Base-by-base conservation (phyloP, 2,797 vertebrate genomes). In the Iguana delicatissima region DNA sequence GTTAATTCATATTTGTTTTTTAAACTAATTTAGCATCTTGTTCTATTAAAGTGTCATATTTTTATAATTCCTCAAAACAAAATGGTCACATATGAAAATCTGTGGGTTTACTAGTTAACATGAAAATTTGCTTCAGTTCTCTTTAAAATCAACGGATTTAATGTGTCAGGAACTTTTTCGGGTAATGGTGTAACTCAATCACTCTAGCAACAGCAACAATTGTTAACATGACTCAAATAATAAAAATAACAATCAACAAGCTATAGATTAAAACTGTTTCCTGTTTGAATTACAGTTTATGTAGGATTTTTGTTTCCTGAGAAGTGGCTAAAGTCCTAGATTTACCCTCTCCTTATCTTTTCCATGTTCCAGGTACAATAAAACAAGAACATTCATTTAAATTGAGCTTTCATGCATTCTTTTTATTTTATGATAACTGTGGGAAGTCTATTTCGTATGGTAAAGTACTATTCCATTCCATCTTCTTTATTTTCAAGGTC, bases 401-500 rank as follows among this genome's bases (percentile, higher is more conserved):
- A 74, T 64, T 2, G 26, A 52, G 24, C 26, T 92, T 64, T 64
- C 29, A 67, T 24, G 35, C 8, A 85, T 32, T 80, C 42, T 42
- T 62, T 64, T n/a, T 52, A 84, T 74, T 92, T 72, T 80, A 32
- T 62, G 42, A n/a, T 46, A 77, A 46, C 18, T 46, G 24, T 77
- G 22, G 62, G 85, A 50, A 77, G 42, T 82, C 8, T 55, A 59
- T 62, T 64, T 32, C 74, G 42, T 22, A 80, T 86, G 42, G 57
- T 73, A 29, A 80, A 85, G 46, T 87, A 59, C 42, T 6, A 50
- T 87, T 87, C 35, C 62, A 59, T 29, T 32, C 6, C 3, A 52
- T 85, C 26, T 46, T 46, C 57, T 90, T 24, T 59, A 92, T 64
- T 88, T 84, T 95, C 91, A 90, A 93, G 94, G 91, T 90, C 92